Conservation (phyloP, 2,113 vertebrate species). For the Castor canadensis region DNA sequence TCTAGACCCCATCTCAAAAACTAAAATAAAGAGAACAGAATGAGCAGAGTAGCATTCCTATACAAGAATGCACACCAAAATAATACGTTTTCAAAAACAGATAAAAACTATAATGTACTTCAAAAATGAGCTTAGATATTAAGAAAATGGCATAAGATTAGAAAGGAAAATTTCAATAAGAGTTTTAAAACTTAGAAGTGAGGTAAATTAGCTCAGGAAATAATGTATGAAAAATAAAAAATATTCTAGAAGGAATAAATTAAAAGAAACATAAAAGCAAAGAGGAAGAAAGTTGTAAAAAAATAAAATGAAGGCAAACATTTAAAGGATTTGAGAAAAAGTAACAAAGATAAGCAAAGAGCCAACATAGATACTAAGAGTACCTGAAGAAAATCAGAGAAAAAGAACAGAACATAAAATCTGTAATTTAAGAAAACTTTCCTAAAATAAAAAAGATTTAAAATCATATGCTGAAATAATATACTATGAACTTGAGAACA, state of each 20-base stretch:
- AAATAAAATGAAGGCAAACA: background rate
- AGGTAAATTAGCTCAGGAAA: background rate
- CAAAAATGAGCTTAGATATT: background rate
- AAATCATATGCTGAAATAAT: background rate
- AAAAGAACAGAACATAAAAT: background rate
- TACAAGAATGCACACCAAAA: background rate
- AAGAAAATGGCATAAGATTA: background rate
- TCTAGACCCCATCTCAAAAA: background rate
- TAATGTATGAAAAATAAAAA: background rate
- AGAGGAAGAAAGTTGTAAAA: background rate
- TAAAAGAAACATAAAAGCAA: background rate
- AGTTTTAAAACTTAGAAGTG: background rate
- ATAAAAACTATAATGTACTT: background rate
- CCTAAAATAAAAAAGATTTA: background rate
- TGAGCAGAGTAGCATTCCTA: background rate
- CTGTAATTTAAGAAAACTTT: background rate
- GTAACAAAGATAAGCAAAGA: background rate
- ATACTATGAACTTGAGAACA: background rate
- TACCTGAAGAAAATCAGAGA: background rate
- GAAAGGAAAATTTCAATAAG: background rate
- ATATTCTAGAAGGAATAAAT: background rate
- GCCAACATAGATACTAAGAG: background rate
- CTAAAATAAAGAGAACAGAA: background rate
- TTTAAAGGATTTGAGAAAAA: background rate
- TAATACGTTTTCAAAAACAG: background rate